These are phyloP conservation scores for Uloborus diversus DNA, from an alignment of 1,140 invertebrate species.

Conservation along the genomic window DNA sequence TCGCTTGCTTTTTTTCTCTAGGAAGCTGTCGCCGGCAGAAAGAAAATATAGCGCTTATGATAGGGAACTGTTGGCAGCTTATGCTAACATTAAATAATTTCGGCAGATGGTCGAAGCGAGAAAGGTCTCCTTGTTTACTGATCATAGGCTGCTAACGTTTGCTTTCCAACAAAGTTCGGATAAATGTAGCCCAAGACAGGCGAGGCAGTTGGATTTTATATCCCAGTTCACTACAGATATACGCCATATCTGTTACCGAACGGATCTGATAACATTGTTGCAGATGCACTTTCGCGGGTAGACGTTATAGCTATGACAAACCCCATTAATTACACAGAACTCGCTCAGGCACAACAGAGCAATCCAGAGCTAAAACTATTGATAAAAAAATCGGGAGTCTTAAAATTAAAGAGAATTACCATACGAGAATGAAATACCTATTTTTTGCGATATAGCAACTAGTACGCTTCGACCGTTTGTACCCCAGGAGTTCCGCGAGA, in stretches of 20 bases:
- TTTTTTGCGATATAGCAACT: slow-evolving; percentile 36
- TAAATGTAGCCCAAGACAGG: slow-evolving; percentile 56
- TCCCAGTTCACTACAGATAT: slow-evolving; percentile 64
- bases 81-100: slow-evolving; percentile 58
- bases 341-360: slow-evolving; percentile 25
- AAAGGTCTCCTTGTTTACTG: slow-evolving; percentile 59
- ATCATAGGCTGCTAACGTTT: slow-evolving; percentile 62
- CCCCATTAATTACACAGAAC: slow-evolving; percentile 5
- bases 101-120: slow-evolving; percentile 61
- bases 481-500: neutral
- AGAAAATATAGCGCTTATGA: slow-evolving; percentile 9
- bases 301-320: neutral
- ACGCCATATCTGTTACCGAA: slow-evolving; percentile 63
- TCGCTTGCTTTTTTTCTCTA: slow-evolving; percentile 56
- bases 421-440: neutral
- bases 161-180: slow-evolving; percentile 57
- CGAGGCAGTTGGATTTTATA: slow-evolving; percentile 63
- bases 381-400: neutral
- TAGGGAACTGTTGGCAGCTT: slow-evolving; percentile 17
- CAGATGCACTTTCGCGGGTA: slow-evolving; percentile 43
- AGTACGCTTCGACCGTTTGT: slow-evolving; percentile 25
- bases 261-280: slow-evolving; percentile 62
- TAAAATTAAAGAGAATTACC: slow-evolving; percentile 15
- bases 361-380: slow-evolving; percentile 24
- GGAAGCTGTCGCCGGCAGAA: slow-evolving; percentile 13